These are phyloP conservation scores for Catocala fraxini DNA, from an alignment of 2,888 invertebrate species.

Conservation along the genomic window DNA sequence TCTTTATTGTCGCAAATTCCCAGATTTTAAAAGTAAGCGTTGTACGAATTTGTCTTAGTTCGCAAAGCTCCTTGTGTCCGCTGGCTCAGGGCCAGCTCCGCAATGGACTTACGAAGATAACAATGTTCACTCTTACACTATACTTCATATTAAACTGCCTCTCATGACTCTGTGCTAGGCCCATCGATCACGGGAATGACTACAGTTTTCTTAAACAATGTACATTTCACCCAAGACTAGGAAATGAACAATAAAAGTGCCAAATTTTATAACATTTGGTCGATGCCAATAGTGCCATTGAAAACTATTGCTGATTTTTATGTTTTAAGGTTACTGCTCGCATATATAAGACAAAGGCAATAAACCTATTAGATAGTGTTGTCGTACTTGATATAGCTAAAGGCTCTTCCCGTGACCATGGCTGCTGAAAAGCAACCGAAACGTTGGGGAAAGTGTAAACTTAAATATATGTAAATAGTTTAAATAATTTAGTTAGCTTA, in stretches of 20 bases:
- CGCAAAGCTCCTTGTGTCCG: slow-evolving; percentile 36
- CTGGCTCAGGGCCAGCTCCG: slow-evolving; percentile 50
- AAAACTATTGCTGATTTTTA: no score
- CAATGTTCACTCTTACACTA: slow-evolving; percentile 38
- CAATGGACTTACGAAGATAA: slow-evolving; percentile 41
- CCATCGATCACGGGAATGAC: slow-evolving; percentile 30
- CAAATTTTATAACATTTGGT: no score
- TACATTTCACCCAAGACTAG: not conserved
- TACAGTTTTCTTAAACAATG: slow-evolving; percentile 26
- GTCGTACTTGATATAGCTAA: no score
- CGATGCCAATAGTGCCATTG: no score
- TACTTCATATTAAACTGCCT: slow-evolving; percentile 44
- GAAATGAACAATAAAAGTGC: not conserved
- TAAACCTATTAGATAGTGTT: no score
- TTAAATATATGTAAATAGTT: no score
- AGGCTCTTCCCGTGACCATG: no score
- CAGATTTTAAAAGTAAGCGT: slow-evolving; percentile 42
- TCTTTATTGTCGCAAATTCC: slow-evolving; percentile 32
- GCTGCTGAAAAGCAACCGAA: no score
- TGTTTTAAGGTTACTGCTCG: no score
- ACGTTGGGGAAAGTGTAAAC: no score
- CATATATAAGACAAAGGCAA: no score
- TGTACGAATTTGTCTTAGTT: slow-evolving; percentile 55
- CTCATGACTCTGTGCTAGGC: slow-evolving; percentile 29
- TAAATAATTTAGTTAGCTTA: no score